These are phyloP conservation scores for Andinoacara biseriatus DNA, from an alignment of 2,113 vertebrate species.

Conservation along the genomic window DNA sequence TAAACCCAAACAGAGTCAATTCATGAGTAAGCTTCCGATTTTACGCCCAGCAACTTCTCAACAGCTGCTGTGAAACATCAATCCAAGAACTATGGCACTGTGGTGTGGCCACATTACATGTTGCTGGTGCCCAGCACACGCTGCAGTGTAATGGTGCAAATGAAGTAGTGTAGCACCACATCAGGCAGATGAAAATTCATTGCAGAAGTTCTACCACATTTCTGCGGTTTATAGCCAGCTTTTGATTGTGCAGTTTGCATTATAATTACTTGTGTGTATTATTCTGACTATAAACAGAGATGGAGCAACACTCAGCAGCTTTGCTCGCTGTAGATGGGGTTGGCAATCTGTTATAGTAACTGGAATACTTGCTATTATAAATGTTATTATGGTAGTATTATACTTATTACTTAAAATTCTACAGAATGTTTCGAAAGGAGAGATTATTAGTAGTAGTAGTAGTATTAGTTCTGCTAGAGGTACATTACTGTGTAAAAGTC, in stretches of 20 bases:
- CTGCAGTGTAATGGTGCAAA: constrained; percentile 8
- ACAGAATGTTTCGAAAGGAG: no score
- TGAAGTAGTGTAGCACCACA: constrained; percentile 27
- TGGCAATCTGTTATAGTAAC: neutral
- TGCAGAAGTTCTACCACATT: constrained; percentile 20
- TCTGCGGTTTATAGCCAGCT: constrained; percentile 26
- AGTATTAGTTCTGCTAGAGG: accelerated
- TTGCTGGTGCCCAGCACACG: neutral
- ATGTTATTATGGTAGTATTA: no score
- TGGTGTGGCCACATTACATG: neutral
- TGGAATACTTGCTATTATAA: no score
- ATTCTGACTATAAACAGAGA: constrained; percentile 12
- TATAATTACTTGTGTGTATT: constrained; percentile 29
- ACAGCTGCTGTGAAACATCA: constrained; percentile 43
- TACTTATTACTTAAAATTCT: neutral
- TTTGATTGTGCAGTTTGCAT: constrained; percentile 39
- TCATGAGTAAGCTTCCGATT: constrained; percentile 29
- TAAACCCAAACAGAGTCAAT: constrained; percentile 7
- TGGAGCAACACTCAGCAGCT: neutral
- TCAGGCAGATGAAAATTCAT: constrained; percentile 49
- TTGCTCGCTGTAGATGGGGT: neutral
- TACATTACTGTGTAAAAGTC: neutral
- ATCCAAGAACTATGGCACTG: neutral
- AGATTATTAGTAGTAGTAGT: no score
- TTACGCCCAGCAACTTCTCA: constrained; percentile 12